Evolutionary conservation across 92 coral and sea anemone species (phyloP).

Genomic region (Bergia sp.): DNA sequence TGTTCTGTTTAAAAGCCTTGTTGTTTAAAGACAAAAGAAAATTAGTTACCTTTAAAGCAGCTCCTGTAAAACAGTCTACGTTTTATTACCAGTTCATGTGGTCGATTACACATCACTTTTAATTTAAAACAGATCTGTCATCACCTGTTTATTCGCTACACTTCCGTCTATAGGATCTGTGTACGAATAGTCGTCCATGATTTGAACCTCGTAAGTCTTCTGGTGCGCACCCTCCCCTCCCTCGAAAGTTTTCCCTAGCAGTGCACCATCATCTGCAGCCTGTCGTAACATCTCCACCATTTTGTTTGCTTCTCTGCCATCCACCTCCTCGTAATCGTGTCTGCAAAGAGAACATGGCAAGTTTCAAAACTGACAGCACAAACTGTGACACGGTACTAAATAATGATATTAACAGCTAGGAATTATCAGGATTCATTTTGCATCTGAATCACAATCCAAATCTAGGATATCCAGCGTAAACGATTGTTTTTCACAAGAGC

Average conservation of each 20-base stretch:
- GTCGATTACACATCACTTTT: too few species aligned
- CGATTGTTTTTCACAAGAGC: too few species aligned
- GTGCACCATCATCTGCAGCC: conserved; percentile 64
- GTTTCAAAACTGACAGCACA: background rate
- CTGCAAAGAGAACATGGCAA: conserved; percentile 36
- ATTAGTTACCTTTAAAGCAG: too few species aligned
- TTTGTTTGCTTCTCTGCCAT: conserved; percentile 75
- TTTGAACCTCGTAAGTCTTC: conserved; percentile 82
- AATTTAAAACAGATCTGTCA: background rate
- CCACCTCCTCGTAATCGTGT: conserved; percentile 93
- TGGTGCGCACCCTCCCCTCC: conserved; percentile 73
- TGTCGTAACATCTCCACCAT: conserved; percentile 80
- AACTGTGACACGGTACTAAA: too few species aligned
- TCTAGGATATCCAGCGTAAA: too few species aligned
- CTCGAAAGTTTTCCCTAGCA: conserved; percentile 69
- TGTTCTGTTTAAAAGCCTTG: too few species aligned
- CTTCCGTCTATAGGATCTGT: conserved; percentile 97
- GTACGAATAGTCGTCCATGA: conserved; percentile 90
- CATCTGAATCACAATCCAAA: too few species aligned
- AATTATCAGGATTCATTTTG: too few species aligned
- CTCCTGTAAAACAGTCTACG: too few species aligned
- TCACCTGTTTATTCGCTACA: conserved; percentile 78
- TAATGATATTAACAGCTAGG: too few species aligned
- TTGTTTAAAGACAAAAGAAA: too few species aligned
- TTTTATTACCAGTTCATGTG: too few species aligned